These are phyloP conservation scores for Gymnorhina tibicen DNA, from an alignment of 2,113 vertebrate species.

Conservation along the genomic window DNA sequence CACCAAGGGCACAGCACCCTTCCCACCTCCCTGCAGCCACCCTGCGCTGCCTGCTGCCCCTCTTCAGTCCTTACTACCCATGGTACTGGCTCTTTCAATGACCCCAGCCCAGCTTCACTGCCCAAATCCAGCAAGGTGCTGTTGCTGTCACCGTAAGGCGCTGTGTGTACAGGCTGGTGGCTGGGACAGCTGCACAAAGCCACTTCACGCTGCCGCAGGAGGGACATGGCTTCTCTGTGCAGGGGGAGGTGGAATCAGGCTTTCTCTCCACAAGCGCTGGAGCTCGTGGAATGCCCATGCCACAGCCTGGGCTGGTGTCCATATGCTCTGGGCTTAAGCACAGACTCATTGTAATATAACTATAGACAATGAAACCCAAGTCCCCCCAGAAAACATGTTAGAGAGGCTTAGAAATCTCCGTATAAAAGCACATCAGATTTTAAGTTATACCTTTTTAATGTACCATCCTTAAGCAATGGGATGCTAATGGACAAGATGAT, in stretches of 20 bases:
- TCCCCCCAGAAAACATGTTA: background rate
- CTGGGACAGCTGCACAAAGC: background rate
- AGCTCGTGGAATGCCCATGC: background rate
- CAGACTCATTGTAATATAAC: background rate
- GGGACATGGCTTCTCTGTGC: background rate
- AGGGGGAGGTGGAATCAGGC: background rate
- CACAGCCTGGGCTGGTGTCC: background rate
- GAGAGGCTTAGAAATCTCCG: background rate
- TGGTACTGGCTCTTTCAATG: background rate
- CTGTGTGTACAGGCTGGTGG: background rate
- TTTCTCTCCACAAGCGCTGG: background rate
- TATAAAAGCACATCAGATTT: background rate
- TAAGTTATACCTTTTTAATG: background rate
- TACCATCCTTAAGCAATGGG: background rate
- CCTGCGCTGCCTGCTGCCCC: background rate
- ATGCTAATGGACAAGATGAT: background rate
- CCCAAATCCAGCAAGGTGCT: background rate
- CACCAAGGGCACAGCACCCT: background rate
- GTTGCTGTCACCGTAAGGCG: accelerated
- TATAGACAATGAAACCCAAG: background rate
- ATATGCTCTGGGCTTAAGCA: background rate
- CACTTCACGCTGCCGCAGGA: accelerated
- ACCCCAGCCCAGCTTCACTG: background rate
- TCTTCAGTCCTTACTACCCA: background rate
- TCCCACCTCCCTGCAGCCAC: no score